Base-by-base conservation (phyloP, 2,113 vertebrate species). In the Panthera leo region DNA sequence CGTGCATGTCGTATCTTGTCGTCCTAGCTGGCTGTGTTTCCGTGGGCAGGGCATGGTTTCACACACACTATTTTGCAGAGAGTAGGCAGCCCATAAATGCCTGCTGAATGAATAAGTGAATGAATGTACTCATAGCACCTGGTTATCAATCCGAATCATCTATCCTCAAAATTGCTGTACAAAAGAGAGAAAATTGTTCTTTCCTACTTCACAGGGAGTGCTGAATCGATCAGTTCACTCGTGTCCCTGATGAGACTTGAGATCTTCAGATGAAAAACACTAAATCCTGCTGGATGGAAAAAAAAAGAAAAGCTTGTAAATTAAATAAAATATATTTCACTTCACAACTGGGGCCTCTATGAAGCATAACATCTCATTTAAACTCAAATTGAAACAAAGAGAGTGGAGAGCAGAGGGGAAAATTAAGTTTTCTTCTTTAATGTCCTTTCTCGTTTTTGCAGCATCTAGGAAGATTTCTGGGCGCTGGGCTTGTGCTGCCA, bases 41-140 rank as follows among this genome's bases (percentile, higher is more conserved):
- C 21, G 63, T 76, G 93, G 95, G 97, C 94, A 90, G 97, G 95
- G 70, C 80, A 86, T 29, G 36, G 78, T 96, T 94, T 96, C 94
- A 82, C 7, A 27, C 53, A 9, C 23, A 36, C 65, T 61, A 3
- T 80, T 96, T 79, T 85, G 67, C 23, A 39, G 89, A 16, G 79
- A 87, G 84, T 42, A 94, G 73, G 95, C 95, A 75, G 79, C 65
- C 91, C 65, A 34, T 97, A 97, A 94, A 88, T 89, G 84, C n/a
- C 86, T 94, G 71, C 51, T 23, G 67, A 42, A 79, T 95, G 92
- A 93, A n/a, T 65, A 92, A 82, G 55, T 27, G 84, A 79, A 73
- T 19, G 83, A 61, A 73, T 55, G 53, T 42, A 39, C 39, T 94
- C 84, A 13, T 0, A 65, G 71, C 25, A 45, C 67, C 42, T 34